A percentile compares a stretch with the other conserved stretches of the same genome.
Evolutionary conservation across 2,888 invertebrate genomes (phyloP).

Genomic region (Eupeodes luniger): DNA sequence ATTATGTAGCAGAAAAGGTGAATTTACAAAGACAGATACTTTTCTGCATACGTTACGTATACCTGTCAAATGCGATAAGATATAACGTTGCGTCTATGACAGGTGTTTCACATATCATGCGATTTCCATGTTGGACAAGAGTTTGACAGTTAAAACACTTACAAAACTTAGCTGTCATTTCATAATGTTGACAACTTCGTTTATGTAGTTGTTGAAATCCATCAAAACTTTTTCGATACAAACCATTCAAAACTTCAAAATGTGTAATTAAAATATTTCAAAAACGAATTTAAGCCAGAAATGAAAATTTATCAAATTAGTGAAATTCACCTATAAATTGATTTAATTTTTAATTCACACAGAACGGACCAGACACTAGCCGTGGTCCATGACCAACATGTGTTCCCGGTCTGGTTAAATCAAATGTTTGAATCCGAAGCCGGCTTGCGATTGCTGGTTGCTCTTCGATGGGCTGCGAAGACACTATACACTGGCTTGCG

Average conservation of each 20-base stretch:
- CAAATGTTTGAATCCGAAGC: constrained; percentile 54
- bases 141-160: too few relatives aligned
- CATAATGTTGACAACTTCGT: neutral
- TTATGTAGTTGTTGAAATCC: too few relatives aligned
- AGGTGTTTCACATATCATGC: neutral
- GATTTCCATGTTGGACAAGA: neutral
- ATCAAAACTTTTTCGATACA: too few relatives aligned
- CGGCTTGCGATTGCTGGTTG: neutral
- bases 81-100: neutral
- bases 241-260: too few relatives aligned
- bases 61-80: constrained; percentile 2
- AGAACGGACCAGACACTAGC: constrained; percentile 16
- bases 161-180: neutral
- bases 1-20: neutral
- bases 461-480: constrained; percentile 48
- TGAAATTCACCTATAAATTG: constrained; percentile 31
- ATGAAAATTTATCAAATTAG: neutral
- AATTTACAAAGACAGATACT: constrained; percentile 3
- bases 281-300: neutral
- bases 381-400: constrained; percentile 58
- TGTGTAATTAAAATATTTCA: too few relatives aligned
- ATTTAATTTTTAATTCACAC: constrained; percentile 47
- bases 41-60: neutral
- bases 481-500: constrained; percentile 28
- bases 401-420: constrained; percentile 71